These are phyloP conservation scores for Strigamia maritima DNA, from an alignment of 2,888 invertebrate species.

Conservation along the genomic window DNA sequence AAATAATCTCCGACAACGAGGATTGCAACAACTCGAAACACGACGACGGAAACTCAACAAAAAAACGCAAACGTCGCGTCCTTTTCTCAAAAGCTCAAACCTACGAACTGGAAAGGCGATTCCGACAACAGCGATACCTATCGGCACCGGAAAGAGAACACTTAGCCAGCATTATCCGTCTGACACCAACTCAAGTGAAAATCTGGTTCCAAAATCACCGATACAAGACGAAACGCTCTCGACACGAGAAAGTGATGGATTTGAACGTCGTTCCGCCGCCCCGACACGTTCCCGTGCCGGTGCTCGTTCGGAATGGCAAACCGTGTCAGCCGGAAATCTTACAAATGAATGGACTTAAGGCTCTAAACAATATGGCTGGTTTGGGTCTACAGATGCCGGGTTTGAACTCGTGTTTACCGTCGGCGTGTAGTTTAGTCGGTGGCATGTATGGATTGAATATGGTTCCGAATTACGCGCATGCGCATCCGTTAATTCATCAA, in stretches of 20 bases:
- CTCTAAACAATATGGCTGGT: background rate
- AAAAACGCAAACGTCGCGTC: constrained; percentile 92
- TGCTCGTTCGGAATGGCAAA: constrained; percentile 89
- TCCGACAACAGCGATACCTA: constrained; percentile 91
- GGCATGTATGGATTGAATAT: constrained; percentile 41
- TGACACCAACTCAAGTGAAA: constrained; percentile 94
- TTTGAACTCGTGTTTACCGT: constrained; percentile 36
- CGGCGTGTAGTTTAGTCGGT: constrained; percentile 39
- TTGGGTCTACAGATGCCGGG: background rate
- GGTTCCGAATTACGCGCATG: constrained; percentile 43
- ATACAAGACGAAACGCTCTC: constrained; percentile 97
- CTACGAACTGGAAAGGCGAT: constrained; percentile 89
- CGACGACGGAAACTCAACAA: constrained; percentile 51
- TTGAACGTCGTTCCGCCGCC: constrained; percentile 70
- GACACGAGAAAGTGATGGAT: constrained; percentile 76
- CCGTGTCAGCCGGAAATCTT: constrained; percentile 61
- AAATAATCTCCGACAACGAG: constrained; percentile 52
- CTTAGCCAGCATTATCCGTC: constrained; percentile 84
- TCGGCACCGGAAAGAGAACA: constrained; percentile 98
- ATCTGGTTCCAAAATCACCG: constrained; percentile 99
- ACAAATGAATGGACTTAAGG: background rate
- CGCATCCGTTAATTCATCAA: constrained; percentile 45
- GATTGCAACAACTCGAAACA: constrained; percentile 33
- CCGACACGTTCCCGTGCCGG: constrained; percentile 87
- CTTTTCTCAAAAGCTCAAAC: constrained; percentile 97